Evolutionary conservation across 2,113 vertebrate species (phyloP).

Genomic region (Halcyon malimbica): DNA sequence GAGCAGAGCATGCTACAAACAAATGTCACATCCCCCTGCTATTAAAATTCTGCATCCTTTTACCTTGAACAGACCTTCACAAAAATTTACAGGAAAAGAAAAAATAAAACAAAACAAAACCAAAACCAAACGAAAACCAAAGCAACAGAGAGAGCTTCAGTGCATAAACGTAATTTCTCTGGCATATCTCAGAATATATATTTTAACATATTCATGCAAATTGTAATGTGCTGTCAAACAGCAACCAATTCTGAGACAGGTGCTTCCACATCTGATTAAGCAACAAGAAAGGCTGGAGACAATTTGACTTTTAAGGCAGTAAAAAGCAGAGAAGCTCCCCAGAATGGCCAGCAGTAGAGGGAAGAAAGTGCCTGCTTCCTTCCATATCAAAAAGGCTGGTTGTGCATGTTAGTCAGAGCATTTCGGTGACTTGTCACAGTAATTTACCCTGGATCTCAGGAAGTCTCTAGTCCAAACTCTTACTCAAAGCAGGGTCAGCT

Average conservation of each 20-base stretch:
- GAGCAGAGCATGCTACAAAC: not conserved
- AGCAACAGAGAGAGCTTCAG: not conserved
- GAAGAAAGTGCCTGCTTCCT: not conserved
- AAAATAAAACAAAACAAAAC: not conserved
- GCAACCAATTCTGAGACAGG: not conserved
- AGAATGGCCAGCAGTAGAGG: not conserved
- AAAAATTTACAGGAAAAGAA: not conserved
- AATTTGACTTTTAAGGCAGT: not conserved
- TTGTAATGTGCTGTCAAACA: not conserved
- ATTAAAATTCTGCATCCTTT: not conserved
- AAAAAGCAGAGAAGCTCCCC: not conserved
- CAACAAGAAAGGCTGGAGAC: not conserved
- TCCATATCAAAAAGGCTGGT: not conserved
- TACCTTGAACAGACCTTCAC: not conserved
- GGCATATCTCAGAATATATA: not conserved
- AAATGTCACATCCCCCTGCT: not conserved
- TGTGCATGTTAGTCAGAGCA: not conserved
- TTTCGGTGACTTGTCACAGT: not conserved
- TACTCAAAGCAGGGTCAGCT: not conserved
- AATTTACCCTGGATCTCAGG: not conserved
- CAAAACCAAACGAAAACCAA: not conserved
- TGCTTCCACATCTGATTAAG: not conserved
- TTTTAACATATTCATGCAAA: not conserved
- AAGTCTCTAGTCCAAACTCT: not conserved
- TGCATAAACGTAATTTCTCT: not conserved